Percentiles rank a stretch among this genome's conserved stretches.
Evolutionary conservation across 2,888 invertebrate genomes (phyloP).

Genomic region (Tiliacea aurago): DNA sequence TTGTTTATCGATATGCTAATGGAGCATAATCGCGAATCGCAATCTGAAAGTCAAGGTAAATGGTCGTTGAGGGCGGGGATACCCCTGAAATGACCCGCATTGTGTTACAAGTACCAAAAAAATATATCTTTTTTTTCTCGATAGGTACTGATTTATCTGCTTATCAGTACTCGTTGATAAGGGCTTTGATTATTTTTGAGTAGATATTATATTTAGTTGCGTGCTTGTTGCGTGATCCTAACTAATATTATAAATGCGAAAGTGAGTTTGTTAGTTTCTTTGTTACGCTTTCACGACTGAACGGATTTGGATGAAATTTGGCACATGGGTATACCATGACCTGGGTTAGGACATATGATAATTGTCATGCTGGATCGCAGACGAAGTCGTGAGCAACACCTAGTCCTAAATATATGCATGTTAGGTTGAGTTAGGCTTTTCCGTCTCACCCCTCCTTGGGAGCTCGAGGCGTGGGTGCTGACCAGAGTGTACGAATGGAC

Average conservation of each 20-base stretch:
- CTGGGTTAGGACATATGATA: too few relatives aligned
- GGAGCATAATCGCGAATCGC: slow-evolving; percentile 25
- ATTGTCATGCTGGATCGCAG: too few relatives aligned
- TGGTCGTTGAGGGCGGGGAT: slow-evolving; percentile 12
- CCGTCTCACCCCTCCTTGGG: too few relatives aligned
- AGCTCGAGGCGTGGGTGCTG: too few relatives aligned
- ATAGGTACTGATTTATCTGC: slow-evolving; percentile 2
- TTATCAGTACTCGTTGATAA: slow-evolving; percentile 15
- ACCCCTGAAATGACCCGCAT: slow-evolving; percentile 17
- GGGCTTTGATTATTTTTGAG: neutral
- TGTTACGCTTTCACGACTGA: too few relatives aligned
- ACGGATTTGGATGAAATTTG: too few relatives aligned
- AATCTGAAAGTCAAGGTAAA: slow-evolving; percentile 55
- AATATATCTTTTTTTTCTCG: neutral
- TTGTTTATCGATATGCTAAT: slow-evolving; percentile 48
- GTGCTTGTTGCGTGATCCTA: neutral
- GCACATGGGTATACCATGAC: too few relatives aligned
- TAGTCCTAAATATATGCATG: too few relatives aligned
- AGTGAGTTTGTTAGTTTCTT: too few relatives aligned
- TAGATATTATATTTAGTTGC: neutral
- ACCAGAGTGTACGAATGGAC: too few relatives aligned
- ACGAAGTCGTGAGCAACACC: too few relatives aligned
- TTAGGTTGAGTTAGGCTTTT: neutral
- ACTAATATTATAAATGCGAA: too few relatives aligned
- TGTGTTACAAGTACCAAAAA: slow-evolving; percentile 1